A percentile compares a stretch with the other conserved stretches of the same genome.
These are phyloP conservation scores for Zaprionus vittiger DNA, from an alignment of 1,140 invertebrate species.

Conservation along the genomic window DNA sequence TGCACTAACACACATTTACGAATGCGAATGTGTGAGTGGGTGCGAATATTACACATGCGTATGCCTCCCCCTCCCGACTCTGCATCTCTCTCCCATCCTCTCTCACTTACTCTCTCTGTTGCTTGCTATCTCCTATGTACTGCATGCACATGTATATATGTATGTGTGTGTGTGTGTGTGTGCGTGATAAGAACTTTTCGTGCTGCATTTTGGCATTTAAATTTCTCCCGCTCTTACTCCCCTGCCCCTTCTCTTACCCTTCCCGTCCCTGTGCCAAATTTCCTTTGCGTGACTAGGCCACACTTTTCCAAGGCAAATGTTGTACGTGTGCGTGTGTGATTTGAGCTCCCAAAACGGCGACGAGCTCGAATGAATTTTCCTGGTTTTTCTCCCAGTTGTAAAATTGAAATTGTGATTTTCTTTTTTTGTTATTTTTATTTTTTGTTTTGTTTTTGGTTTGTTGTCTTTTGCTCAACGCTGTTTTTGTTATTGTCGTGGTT, in stretches of 20 bases:
- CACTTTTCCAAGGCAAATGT: slow-evolving; percentile 17
- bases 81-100: neutral
- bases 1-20: slow-evolving; percentile 35
- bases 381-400: slow-evolving; percentile 49
- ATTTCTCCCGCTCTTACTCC: neutral
- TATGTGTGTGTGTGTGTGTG: slow-evolving; percentile 10
- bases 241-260: neutral
- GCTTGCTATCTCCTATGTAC: neutral
- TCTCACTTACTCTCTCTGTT: neutral
- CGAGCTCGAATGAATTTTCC: slow-evolving; percentile 30
- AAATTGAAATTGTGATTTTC: slow-evolving; percentile 44
- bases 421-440: slow-evolving; percentile 22
- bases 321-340: slow-evolving; percentile 30
- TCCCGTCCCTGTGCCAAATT: slow-evolving; percentile 3
- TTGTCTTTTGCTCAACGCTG: neutral
- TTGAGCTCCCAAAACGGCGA: slow-evolving; percentile 37
- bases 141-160: neutral
- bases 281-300: slow-evolving; percentile 42
- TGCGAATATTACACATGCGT: slow-evolving; percentile 2
- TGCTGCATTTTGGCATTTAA: slow-evolving; percentile 50
- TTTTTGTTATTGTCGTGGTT: slow-evolving; percentile 20
- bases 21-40: neutral
- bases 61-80: neutral
- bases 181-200: slow-evolving; percentile 62
- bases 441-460: neutral